Conservation (phyloP, 2,113 vertebrate species). For the Ceyx melanurus region DNA sequence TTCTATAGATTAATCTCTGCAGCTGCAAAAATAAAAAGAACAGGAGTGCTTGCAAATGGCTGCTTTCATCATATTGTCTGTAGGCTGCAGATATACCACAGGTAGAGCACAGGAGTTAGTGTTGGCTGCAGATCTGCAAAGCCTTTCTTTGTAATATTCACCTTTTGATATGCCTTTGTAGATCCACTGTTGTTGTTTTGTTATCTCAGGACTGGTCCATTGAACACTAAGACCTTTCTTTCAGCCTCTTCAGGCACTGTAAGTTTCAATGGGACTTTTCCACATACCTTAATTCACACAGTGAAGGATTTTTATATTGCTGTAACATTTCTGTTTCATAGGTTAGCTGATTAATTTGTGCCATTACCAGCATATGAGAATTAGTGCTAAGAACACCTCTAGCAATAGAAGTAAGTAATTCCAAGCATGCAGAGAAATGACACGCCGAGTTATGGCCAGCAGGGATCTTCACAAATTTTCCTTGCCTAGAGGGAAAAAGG, state of each 20-base stretch:
- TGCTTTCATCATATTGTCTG: background rate
- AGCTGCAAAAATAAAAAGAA: slow-evolving; percentile 11
- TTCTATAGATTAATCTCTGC: background rate
- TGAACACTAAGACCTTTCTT: background rate
- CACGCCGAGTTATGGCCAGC: background rate
- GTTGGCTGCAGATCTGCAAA: background rate
- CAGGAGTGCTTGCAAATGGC: background rate
- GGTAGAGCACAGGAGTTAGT: background rate
- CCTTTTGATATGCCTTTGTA: background rate
- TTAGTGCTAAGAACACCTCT: background rate
- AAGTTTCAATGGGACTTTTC: background rate
- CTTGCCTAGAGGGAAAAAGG: background rate
- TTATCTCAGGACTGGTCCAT: background rate
- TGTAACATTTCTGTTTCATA: background rate
- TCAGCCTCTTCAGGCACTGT: background rate
- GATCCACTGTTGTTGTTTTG: background rate
- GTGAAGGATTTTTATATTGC: background rate
- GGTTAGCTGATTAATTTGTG: background rate
- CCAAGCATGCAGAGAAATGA: background rate
- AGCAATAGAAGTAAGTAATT: background rate
- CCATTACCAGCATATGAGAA: background rate
- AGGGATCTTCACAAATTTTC: background rate
- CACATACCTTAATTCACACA: background rate
- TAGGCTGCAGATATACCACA: background rate
- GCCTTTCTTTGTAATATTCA: background rate